These are phyloP conservation scores for Tubulanus polymorphus DNA, from an alignment of 2,888 invertebrate species.

Conservation along the genomic window DNA sequence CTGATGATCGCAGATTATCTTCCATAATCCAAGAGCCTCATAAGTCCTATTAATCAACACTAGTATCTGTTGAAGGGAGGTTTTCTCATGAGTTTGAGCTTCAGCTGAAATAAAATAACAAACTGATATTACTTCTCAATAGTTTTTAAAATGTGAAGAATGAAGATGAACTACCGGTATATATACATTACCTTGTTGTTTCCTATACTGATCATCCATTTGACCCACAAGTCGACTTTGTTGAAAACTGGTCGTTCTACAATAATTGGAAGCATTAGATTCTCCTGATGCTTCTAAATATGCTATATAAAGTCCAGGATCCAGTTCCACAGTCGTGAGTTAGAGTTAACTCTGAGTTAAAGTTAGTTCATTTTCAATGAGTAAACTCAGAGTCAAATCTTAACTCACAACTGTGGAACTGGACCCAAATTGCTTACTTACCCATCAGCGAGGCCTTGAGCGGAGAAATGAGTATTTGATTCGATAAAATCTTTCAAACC, in stretches of 20 bases:
- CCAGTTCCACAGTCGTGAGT: too few species aligned
- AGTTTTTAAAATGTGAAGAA: too few species aligned
- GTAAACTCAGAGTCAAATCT: too few species aligned
- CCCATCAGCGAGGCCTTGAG: slow-evolving; percentile 36
- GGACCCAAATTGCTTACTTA: slow-evolving; percentile 23
- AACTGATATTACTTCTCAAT: too few species aligned
- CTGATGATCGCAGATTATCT: slow-evolving; percentile 86
- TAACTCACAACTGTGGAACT: too few species aligned
- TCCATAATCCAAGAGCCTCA: slow-evolving; percentile 90
- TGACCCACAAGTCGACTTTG: neutral
- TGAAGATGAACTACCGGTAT: too few species aligned
- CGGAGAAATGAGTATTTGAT: slow-evolving; percentile 60
- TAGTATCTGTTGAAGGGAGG: slow-evolving; percentile 50
- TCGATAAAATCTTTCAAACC: slow-evolving; percentile 72
- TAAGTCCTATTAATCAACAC: slow-evolving; percentile 65
- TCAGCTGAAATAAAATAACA: slow-evolving; percentile 50
- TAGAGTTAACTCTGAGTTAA: too few species aligned
- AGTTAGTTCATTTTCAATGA: too few species aligned
- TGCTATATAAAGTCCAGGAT: too few species aligned
- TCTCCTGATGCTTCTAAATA: too few species aligned
- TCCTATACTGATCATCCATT: neutral
- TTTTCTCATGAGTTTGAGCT: slow-evolving; percentile 51
- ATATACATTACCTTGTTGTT: neutral
- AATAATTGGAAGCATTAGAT: neutral
- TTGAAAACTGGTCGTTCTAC: neutral